Conservation (phyloP, 2,113 vertebrate species). For the Piprites chloris region DNA sequence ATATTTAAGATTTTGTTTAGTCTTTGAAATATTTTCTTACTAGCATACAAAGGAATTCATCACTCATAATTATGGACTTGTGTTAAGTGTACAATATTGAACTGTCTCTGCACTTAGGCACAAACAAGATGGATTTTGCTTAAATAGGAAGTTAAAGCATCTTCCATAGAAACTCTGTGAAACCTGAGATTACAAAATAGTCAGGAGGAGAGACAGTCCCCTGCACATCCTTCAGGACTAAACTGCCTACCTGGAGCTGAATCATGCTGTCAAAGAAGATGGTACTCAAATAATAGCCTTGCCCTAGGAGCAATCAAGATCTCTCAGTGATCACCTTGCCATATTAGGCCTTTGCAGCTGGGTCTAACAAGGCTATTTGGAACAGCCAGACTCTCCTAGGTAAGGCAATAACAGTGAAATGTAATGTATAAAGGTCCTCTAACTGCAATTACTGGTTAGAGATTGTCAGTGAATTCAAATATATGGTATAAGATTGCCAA, state of each 20-base stretch:
- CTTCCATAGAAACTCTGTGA: background rate
- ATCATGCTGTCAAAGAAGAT: background rate
- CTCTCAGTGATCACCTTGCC: background rate
- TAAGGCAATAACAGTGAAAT: background rate
- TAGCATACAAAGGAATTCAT: background rate
- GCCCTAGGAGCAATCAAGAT: background rate
- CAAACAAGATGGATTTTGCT: background rate
- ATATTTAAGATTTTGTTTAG: background rate
- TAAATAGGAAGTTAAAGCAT: background rate
- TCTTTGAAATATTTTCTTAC: background rate
- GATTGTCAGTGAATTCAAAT: background rate
- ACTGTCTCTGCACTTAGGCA: background rate
- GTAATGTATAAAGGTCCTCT: background rate
- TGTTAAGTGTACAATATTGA: background rate
- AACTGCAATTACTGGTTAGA: background rate
- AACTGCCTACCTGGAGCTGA: background rate
- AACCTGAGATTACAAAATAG: background rate
- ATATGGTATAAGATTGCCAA: background rate
- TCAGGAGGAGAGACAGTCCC: background rate
- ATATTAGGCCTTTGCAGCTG: background rate
- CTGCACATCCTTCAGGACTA: background rate
- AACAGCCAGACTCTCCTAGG: background rate
- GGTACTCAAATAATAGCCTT: background rate
- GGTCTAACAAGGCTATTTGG: background rate
- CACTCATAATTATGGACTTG: background rate